Base-by-base conservation (phyloP, 2,797 vertebrate species). In the Lagocephalus sceleratus region DNA sequence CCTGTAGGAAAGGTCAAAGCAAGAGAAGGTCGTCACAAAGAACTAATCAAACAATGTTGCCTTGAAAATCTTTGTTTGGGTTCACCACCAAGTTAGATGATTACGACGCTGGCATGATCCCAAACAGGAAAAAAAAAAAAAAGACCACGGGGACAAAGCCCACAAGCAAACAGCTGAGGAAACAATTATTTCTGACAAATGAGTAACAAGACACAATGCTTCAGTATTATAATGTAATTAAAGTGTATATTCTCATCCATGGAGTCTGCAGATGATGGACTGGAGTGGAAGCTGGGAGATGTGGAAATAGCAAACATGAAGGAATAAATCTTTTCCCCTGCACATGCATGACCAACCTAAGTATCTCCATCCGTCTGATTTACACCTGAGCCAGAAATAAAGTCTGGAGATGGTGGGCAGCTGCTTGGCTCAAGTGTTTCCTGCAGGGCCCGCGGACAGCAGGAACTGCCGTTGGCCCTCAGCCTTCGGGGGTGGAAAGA, bases 401-500 rank as follows among this genome's bases (percentile, higher is more conserved):
- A 55, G 49, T 51, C 58, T 48, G 53, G 47, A 72, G 55, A 7
- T 12, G 55, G 90, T 91, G 84, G 92, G 92, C 70, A 92, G 92
- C 91, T 93, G 92, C 88, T 89, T 92, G 89, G 86, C 88, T 92
- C 82, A 93, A 94, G 93, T 94, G 94, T 91, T 96, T 96, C 94
- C 94, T 97, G 90, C 88, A 90, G 91, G 92, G 90, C 87, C 90
- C 90, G 90, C 89, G 93, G 93, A 94, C 94, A 94, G 93, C 93
- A 95, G 92, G 92, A 95, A 91, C 92, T 91, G 90, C 90, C 85
- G 23, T 71, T 80, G 75, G 81, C 83, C 91, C 91, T 93, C 51
- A 85, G 95, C 94, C 92, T 95, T 97, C 91, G 93, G 91, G 92
- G 94, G 92, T 96, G 95, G 95, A 97, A 98, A 98, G 92, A 96